Evolutionary conservation across 2,888 invertebrate genomes (phyloP).

Genomic region (Geotrupes spiniger): DNA sequence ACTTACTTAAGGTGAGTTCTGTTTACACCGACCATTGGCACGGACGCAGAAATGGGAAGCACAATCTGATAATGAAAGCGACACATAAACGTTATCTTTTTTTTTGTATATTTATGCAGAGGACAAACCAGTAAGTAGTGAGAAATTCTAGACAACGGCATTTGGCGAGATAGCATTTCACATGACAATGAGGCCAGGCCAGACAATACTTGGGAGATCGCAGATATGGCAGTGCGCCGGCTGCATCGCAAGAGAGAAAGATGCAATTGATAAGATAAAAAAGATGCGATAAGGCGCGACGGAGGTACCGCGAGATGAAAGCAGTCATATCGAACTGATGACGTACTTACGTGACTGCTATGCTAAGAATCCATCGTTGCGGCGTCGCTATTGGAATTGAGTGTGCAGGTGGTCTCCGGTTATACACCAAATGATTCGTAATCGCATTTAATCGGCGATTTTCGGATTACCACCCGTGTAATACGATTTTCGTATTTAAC

Average conservation of each 20-base stretch:
- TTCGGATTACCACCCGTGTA: too few relatives aligned
- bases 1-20: too few relatives aligned
- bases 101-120: neutral
- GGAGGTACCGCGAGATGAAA: neutral
- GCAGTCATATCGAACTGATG: neutral
- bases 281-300: neutral
- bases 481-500: too few relatives aligned
- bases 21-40: too few relatives aligned
- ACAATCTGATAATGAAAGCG: neutral
- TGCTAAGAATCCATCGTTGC: neutral
- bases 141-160: conserved; percentile 16
- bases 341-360: neutral
- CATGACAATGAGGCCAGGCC: conserved; percentile 28
- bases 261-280: conserved; percentile 12
- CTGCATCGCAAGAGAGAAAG: conserved; percentile 27
- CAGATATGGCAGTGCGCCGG: conserved; percentile 26
- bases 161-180: conserved; percentile 18
- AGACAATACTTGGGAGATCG: conserved; percentile 27
- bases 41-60: neutral
- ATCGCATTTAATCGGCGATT: too few relatives aligned
- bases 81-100: conserved; percentile 3
- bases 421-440: too few relatives aligned
- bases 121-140: conserved; percentile 10
- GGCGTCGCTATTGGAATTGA: neutral
- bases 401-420: neutral